Evolutionary conservation across 2,888 invertebrate species (phyloP), one percentile per base, ranked within the genome.

Genomic region (Nebria brevicollis): DNA sequence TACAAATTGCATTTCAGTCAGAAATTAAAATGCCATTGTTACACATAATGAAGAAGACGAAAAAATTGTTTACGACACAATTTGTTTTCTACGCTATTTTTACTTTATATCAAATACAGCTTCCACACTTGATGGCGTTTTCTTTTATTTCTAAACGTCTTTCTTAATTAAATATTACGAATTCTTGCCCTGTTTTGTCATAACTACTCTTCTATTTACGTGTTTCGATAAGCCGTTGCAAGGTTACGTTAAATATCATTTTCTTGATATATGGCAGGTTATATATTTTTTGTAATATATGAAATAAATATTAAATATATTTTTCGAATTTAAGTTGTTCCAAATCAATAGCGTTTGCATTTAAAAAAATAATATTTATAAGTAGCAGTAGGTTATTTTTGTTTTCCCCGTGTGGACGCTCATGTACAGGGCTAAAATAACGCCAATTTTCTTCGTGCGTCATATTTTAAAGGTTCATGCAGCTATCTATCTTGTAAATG

Each of bases 401-500:
- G 73, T n/a, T 15, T 73, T 15, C 11, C 43, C 43, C 6, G 41
- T 73, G 15, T 73, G 8, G 42, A 11, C 34, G 41, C 34, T 11
- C 73, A 34, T 34, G 34, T 5, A 54, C 54, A 54, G 54, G 54
- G 54, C 13, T 54, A 54, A 54, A 54, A 54, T 54, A 54, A 54
- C 54, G 54, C 54, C 54, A 54, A 54, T 54, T 54, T 54, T 54
- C 54, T 25, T 15, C 34, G 26, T 73, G 26, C 41, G 41, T 73
- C 73, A 75, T 75, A 65, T 65, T 75, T 75, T 65, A 75, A 41
- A 77, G 65, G 65, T 41, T 25, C 41, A 66, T 11, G 68, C n/a
- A 72, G 74, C 79, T 54, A 79, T 79, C 79, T 74, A 79, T 79
- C 79, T 79, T 79, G 68, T 79, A 79, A 79, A 79, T 79, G 79